Evolutionary conservation across 2,888 invertebrate genomes (phyloP), one percentile per base, ranked within the genome.

Genomic region (Bhutanitis thaidina): DNA sequence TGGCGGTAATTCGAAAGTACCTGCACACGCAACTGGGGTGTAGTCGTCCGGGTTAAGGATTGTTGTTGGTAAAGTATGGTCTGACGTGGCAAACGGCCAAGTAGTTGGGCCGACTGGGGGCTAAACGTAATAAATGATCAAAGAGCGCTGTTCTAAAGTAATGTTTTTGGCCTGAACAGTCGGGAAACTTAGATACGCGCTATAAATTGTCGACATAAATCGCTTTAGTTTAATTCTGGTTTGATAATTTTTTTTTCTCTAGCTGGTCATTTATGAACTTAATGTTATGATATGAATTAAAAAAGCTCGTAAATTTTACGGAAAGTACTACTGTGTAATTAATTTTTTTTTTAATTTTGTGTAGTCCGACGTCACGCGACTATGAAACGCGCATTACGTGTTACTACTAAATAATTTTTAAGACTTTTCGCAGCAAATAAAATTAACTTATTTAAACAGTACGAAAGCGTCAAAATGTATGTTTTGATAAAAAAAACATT

Each of bases 81-180:
- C 27, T 20, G 40, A 29, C 8, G 40, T 47, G 47, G 47, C 47
- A 47, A 25, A 10, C n/a, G 25, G 32, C 47, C 47, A 47, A 47
- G n/a, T 14, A 13, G 40, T 34, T 39, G 1, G 13, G 12, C 47
- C 34, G n/a, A 35, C 40, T 15, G 20, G 14, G 13, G 14, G 29
- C 3, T 38, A 32, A 1, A 37, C 46, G 46, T 47, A 34, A 35
- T 40, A 47, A 40, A 47, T 40, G 12, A 15, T 40, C 47, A 15
- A 47, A 47, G 14, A 27, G 36, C 30, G 16, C 29, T n/a, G 29
- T 10, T 12, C 7, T 34, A 7, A 12, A 12, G 37, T 20, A 30
- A 10, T 38, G 12, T 29, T 36, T n/a, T 27, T 30, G n/a, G 12
- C 15, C n/a, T 16, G 29, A 4, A 37, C 34, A n/a, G 13, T n/a